Evolutionary conservation across 2,888 invertebrate species (phyloP), one percentile per base, ranked within the genome.

Genomic region (Cantharis flavilabris): DNA sequence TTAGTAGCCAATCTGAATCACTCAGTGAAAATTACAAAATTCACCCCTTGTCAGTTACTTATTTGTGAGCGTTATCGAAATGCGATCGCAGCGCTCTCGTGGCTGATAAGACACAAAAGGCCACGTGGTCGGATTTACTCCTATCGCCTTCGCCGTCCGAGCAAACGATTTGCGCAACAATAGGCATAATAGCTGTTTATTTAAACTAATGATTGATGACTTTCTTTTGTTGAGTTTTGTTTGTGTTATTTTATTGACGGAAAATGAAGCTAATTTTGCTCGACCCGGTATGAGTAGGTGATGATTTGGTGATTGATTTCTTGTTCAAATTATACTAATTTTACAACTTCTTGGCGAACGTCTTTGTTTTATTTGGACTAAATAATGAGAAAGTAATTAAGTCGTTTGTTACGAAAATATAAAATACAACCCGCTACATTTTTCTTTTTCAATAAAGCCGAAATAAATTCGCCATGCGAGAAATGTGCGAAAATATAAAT

Each of bases 191-290:
- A 79, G 82, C 83, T 86, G 83, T 83, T 86, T 86, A 85, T 85
- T 86, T 86, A 86, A 86, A 86, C 84, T 83, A 83, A 84, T 86
- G 86, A 86, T 86, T 86, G 85, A 86, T 86, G 85, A 82, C 76
- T 82, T 82, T 82, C 84, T 84, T 85, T 85, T 84, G 84, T 84
- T 75, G 76, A 76, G 62, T 74, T 75, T 76, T 75, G 73, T 72
- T 78, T 71, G 69, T 75, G 69, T 49, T 49, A 49, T 71, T 69
- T 78, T 76, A 79, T 76, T 75, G 70, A 79, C 82, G 81, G 83
- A 82, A 83, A 82, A 77, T 80, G 76, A 78, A 76, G 71, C 83
- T 82, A 83, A 83, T 83, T 84, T 80, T 73, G 67, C 16, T 71
- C 74, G 72, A 75, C 79, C 76, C 73, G 82, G 49, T 49, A 49